Conservation (phyloP, 2,113 vertebrate genomes). For the Elephas maximus region DNA sequence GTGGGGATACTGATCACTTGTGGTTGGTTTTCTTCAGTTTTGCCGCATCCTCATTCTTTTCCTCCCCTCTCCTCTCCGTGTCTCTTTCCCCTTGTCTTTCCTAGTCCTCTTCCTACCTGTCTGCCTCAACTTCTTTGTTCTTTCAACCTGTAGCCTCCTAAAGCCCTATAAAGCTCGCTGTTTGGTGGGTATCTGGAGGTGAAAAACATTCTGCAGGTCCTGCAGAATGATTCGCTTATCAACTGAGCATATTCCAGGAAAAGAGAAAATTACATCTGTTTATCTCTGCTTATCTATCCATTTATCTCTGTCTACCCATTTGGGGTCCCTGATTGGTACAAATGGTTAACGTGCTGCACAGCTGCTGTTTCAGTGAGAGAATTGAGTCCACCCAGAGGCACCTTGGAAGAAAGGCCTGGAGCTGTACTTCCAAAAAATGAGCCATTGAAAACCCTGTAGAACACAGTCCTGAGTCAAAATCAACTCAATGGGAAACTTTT, state of each 20-base stretch:
- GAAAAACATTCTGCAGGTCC: neutral
- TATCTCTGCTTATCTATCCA: neutral
- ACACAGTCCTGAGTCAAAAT: neutral
- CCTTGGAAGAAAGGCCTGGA: neutral
- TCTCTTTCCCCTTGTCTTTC: neutral
- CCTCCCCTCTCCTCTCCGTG: too few relatives aligned
- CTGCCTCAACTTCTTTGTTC: neutral
- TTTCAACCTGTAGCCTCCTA: neutral
- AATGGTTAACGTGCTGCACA: neutral
- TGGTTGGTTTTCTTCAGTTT: neutral
- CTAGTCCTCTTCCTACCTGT: fast-evolving
- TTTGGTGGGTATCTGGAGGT: neutral
- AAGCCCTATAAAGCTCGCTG: too few relatives aligned
- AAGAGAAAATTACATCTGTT: neutral
- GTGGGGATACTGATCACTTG: neutral
- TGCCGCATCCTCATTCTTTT: neutral
- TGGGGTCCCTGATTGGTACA: neutral
- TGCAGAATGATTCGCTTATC: neutral
- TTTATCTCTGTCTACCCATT: neutral
- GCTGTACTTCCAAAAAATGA: neutral
- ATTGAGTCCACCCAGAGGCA: neutral
- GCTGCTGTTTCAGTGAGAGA: neutral
- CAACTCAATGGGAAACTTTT: neutral
- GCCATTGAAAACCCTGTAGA: too few relatives aligned
- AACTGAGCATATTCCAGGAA: neutral